A percentile compares a stretch with the other conserved stretches of the same genome.
Evolutionary conservation across 2,113 vertebrate species (phyloP).

Genomic region (Alethe castanea): DNA sequence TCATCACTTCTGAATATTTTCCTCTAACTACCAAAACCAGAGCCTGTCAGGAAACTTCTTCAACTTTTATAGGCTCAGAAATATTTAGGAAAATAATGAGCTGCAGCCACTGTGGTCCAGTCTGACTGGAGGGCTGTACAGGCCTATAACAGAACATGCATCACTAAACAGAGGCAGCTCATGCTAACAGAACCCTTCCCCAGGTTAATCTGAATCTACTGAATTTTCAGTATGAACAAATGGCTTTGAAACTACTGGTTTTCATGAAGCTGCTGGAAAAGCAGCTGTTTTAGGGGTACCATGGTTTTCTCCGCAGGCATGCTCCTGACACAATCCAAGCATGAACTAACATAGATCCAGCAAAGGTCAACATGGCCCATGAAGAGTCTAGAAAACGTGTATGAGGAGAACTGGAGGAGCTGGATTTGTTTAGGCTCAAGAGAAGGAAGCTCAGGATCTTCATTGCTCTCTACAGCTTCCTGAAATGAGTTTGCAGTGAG

Average conservation of each 20-base stretch:
- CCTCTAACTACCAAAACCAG: neutral
- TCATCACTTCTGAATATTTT: neutral
- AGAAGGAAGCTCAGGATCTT: neutral
- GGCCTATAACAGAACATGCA: neutral
- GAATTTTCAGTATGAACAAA: neutral
- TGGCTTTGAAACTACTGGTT: neutral
- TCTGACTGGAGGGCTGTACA: neutral
- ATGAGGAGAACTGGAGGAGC: neutral
- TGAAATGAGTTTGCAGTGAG: neutral
- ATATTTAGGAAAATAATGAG: neutral
- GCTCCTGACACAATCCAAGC: neutral
- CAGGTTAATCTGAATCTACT: neutral
- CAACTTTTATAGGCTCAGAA: neutral
- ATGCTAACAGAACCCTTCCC: neutral
- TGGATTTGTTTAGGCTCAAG: neutral
- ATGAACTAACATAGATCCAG: neutral
- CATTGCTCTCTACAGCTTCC: neutral
- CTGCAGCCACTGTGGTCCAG: neutral
- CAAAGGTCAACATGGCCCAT: neutral
- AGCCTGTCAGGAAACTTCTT: neutral
- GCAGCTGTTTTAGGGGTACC: neutral
- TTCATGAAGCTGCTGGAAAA: neutral
- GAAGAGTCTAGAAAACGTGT: neutral
- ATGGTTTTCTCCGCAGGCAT: neutral
- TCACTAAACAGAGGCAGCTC: neutral